These are phyloP conservation scores for Chrosomus eos DNA, from an alignment of 2,797 vertebrate genomes.

Conservation along the genomic window DNA sequence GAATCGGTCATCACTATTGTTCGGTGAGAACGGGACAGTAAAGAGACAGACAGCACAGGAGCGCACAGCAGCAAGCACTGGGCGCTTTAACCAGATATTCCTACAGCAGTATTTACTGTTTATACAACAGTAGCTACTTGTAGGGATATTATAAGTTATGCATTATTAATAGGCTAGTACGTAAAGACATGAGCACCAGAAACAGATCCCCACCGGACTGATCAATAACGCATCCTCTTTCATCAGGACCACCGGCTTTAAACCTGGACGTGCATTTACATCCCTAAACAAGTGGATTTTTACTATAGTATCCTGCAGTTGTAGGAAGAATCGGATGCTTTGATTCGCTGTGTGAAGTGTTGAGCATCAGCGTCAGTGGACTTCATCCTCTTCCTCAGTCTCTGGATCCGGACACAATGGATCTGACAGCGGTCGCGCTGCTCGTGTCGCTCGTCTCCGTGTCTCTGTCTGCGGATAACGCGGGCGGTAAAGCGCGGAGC, in stretches of 20 bases:
- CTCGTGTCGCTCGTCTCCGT: slow-evolving; percentile 67
- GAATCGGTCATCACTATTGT: slow-evolving; percentile 36
- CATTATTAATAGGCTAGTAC: slow-evolving; percentile 21
- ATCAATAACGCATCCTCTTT: slow-evolving; percentile 33
- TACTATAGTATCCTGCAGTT: background rate
- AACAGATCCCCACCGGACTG: slow-evolving; percentile 54
- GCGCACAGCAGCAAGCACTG: slow-evolving; percentile 27
- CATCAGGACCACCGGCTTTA: slow-evolving; percentile 19
- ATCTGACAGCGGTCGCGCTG: slow-evolving; percentile 42
- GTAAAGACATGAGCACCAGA: slow-evolving; percentile 54
- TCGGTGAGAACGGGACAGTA: slow-evolving; percentile 29
- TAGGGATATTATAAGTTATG: slow-evolving; percentile 18
- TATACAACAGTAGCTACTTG: background rate
- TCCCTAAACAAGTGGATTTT: slow-evolving; percentile 24
- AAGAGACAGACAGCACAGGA: slow-evolving; percentile 29
- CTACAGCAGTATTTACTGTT: background rate
- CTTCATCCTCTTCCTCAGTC: slow-evolving; percentile 14
- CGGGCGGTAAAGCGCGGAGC: slow-evolving; percentile 79
- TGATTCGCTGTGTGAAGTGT: background rate
- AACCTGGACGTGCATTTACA: slow-evolving; percentile 16
- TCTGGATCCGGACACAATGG: slow-evolving; percentile 51
- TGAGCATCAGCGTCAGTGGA: slow-evolving; percentile 31
- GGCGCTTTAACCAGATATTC: background rate
- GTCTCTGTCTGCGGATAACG: slow-evolving; percentile 68
- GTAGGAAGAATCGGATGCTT: slow-evolving; percentile 24